These are phyloP conservation scores for Chaenocephalus aceratus DNA, from an alignment of 2,113 vertebrate genomes.

Conservation along the genomic window DNA sequence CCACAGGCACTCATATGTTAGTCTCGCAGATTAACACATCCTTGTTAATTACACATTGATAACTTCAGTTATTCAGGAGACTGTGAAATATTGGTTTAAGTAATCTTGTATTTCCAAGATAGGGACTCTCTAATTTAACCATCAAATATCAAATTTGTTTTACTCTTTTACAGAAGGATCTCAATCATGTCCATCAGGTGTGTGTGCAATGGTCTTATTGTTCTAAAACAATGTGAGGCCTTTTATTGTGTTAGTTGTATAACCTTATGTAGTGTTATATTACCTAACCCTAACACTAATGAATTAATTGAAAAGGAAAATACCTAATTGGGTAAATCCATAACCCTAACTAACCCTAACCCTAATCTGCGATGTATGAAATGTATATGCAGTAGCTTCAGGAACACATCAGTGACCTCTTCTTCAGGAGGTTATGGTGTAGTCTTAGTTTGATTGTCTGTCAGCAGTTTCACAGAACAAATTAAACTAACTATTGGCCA, in stretches of 20 bases:
- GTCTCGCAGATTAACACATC: neutral
- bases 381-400: neutral
- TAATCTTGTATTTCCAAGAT: neutral
- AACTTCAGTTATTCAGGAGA: neutral
- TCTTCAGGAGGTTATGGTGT: no score
- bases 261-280: no score
- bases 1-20: constrained; percentile 1
- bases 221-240: neutral
- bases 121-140: neutral
- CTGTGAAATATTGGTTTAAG: neutral
- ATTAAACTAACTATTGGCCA: no score
- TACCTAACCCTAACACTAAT: no score
- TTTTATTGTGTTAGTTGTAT: neutral
- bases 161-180: neutral
- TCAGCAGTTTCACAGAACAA: no score
- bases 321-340: no score
- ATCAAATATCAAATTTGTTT: no score
- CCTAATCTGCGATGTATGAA: neutral
- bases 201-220: no score
- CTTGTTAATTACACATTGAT: neutral
- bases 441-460: no score
- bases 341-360: no score
- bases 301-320: neutral
- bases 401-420: neutral
- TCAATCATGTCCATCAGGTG: neutral